Base-by-base conservation (phyloP, 2,888 invertebrate genomes). In the Drosophila paracracens region DNA sequence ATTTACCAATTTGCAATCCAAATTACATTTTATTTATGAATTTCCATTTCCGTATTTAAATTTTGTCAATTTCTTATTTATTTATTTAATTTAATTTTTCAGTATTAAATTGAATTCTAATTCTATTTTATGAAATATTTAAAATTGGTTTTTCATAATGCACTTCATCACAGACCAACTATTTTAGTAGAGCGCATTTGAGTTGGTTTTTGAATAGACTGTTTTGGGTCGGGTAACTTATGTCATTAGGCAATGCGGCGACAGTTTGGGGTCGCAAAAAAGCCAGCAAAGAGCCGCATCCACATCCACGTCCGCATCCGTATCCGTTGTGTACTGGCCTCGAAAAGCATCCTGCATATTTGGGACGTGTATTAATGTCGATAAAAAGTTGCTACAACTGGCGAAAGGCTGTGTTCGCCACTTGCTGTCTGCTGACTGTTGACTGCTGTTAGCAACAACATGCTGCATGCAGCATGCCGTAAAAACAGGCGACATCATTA, bases 401-500 rank as follows among this genome's bases (percentile, higher is more conserved):
- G 56, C 76, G 31, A 48, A 63, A 53, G 71, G 76, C 70, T 62
- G 64, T 48, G 56, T 18, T 21, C 64, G 52, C 46, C 31, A 43
- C 40, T 36, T 43, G 18, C 36, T 43, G 40, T 10, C 46, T 46
- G 46, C 25, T 25, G 46, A 8, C 25, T 46, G 46, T 8, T 46
- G 46, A 46, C 10, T 62, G 60, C 60, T 50, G 59, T 38, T 52
- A 66, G 68, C 60, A n/a, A 27, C 58, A 25, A 29, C 61, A 31
- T 76, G 72, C 70, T 36, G 59, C 70, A 71, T 36, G n/a, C 40
- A 35, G 58, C 63, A 18, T 74, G 69, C 74, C 63, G 76, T 88
- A 89, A 81, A 87, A 81, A 87, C 74, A 71, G 77, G 85, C 88
- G 85, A 88, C 89, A 85, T 89, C 85, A 89, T 85, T 85, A 85